Evolutionary conservation across 2,113 vertebrate species (phyloP).

Genomic region (Percopsis transmontana): DNA sequence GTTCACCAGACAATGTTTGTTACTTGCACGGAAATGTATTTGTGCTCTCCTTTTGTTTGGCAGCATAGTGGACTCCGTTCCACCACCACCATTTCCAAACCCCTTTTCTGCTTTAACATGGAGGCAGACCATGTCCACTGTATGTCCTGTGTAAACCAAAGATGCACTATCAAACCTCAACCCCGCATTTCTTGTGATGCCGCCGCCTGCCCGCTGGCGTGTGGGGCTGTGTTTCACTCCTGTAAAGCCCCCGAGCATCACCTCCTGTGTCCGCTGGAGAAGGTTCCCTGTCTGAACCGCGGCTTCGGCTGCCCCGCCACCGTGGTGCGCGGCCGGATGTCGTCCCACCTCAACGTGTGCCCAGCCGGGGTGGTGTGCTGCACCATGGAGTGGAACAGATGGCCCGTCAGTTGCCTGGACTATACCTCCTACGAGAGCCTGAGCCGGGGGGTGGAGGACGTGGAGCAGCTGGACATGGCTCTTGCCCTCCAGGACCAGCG

Average conservation of each 20-base stretch:
- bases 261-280: slow-evolving; percentile 89
- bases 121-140: slow-evolving; percentile 90
- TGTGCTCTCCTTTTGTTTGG: slow-evolving; percentile 16
- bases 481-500: slow-evolving; percentile 95
- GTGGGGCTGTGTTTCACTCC: slow-evolving; percentile 93
- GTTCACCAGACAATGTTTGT: too few species aligned
- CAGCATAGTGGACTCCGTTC: slow-evolving; percentile 67
- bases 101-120: slow-evolving; percentile 64
- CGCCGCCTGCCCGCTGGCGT: slow-evolving; percentile 85
- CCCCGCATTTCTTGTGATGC: slow-evolving; percentile 88
- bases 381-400: slow-evolving; percentile 99
- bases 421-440: slow-evolving; percentile 92
- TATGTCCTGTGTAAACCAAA: slow-evolving; percentile 87
- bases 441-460: slow-evolving; percentile 90
- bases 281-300: slow-evolving; percentile 91
- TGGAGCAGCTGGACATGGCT: slow-evolving; percentile 95
- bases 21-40: background rate
- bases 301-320: slow-evolving; percentile 90
- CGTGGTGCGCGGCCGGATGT: slow-evolving; percentile 88
- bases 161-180: slow-evolving; percentile 87
- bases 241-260: slow-evolving; percentile 93
- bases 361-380: slow-evolving; percentile 96
- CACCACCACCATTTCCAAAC: background rate
- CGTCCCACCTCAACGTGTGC: slow-evolving; percentile 90
- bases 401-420: slow-evolving; percentile 93